Conservation (phyloP, 2,113 vertebrate genomes). For the Montifringilla adamsi region DNA sequence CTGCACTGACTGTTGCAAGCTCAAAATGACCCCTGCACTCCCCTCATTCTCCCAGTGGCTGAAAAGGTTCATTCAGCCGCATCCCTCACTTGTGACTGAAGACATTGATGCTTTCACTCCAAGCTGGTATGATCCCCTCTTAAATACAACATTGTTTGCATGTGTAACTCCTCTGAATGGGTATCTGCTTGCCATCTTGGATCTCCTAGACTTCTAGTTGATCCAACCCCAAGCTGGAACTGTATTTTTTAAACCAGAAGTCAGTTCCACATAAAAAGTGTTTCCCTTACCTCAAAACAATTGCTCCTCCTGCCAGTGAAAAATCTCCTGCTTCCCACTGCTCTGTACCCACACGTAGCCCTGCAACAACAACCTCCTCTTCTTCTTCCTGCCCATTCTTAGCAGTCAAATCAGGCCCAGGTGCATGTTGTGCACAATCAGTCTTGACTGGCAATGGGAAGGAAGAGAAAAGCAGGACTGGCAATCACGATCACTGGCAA, state of each 20-base stretch:
- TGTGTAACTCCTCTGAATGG: neutral
- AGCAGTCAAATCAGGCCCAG: neutral
- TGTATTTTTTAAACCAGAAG: neutral
- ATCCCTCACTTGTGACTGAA: fast-evolving
- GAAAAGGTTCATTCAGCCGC: neutral
- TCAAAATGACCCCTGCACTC: neutral
- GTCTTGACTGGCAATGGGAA: neutral
- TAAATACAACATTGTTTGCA: neutral
- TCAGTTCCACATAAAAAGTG: neutral
- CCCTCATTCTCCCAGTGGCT: neutral
- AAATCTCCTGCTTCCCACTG: neutral
- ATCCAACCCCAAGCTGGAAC: neutral
- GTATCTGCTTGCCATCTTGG: fast-evolving
- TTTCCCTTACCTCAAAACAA: neutral
- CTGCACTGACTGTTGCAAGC: neutral
- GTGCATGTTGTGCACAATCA: neutral
- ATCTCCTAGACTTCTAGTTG: neutral
- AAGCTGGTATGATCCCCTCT: neutral
- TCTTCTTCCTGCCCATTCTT: neutral
- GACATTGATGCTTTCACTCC: neutral
- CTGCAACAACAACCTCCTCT: neutral
- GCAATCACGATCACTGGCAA: neutral
- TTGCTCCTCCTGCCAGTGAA: neutral
- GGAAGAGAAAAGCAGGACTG: neutral
- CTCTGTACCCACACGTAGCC: fast-evolving